Evolutionary conservation across 2,797 vertebrate genomes (phyloP), one percentile per base, ranked within the genome.

Genomic region (Acanthurus lineatus): DNA sequence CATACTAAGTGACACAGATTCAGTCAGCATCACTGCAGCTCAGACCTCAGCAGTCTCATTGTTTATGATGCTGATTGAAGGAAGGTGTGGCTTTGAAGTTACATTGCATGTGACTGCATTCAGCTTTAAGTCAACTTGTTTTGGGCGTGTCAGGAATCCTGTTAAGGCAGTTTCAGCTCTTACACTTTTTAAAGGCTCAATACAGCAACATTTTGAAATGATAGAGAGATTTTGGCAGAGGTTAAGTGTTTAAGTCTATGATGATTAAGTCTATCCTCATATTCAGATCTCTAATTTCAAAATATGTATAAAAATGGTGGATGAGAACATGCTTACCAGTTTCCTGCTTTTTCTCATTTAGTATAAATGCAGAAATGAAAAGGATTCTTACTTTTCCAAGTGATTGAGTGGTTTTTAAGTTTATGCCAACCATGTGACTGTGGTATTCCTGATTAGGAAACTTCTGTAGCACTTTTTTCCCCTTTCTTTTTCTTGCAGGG

Each of bases 101-200:
- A 25, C 19, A 12, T 19, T 15, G 38, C 60, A 12, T 9, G 49
- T 20, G 53, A 35, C 69, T 0, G 2, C 6, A 3, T 22, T 72
- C 5, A 44, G 54, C 11, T 22, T 17, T 6, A 2, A 2, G 32
- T n/a, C 17, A 5, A 20, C 6, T 20, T 28, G n/a, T 12, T 25
- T 10, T 5, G 58, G 65, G 52, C 42, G 58, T 65, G 67, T 81
- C 59, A 66, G 6, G 60, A 78, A 78, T 60, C 52, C 67, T 47
- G 71, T 25, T 3, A 0, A 42, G 32, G 57, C 66, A 14, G 40
- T 69, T 69, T 63, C 17, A 2, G 16, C 28, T 32, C 28, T 32
- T 32, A 32, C 28, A 32, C 58, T 47, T 22, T 9, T 42, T 4
- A 5, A 5, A 0, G 4, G 15, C 28, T 75, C 47, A 25, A 14